phyloP scores from a whole-genome alignment of 2,113 vertebrate species.

The Excalfactoria chinensis region DNA sequence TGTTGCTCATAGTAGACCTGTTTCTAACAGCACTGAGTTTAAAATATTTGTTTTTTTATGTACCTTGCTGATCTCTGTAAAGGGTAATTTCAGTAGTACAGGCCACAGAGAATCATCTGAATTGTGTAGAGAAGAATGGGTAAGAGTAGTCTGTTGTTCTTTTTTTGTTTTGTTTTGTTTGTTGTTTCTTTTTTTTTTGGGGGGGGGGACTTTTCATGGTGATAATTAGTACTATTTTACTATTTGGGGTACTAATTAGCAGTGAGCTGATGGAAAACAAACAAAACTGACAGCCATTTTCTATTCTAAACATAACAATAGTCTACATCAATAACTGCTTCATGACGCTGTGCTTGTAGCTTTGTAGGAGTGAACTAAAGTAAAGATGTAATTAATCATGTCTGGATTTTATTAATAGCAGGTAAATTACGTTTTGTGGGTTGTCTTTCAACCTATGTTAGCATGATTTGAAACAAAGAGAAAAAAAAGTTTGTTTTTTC shows the following conservation, averaged over 20 bases:
- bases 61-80: not conserved
- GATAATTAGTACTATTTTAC: not conserved
- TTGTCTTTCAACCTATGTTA: not conserved
- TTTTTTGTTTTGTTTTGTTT: not conserved
- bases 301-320: constrained; percentile 21
- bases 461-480: not conserved
- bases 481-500: not conserved
- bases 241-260: not conserved
- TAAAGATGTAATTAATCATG: constrained; percentile 7
- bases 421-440: not conserved
- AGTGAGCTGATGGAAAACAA: constrained; percentile 18
- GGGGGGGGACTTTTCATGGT: not conserved
- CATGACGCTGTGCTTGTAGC: not conserved
- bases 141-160: not conserved
- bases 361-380: constrained; percentile 4
- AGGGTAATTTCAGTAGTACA: not conserved
- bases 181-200: too few species aligned
- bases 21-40: not conserved
- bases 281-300: constrained; percentile 8
- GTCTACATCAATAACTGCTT: not conserved
- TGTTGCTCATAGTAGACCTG: not conserved
- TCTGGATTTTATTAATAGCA: not conserved
- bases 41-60: not conserved
- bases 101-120: not conserved
- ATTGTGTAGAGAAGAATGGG: not conserved